Evolutionary conservation across 2,113 vertebrate genomes (phyloP), one percentile per base, ranked within the genome.

Genomic region (Athene cunicularia): DNA sequence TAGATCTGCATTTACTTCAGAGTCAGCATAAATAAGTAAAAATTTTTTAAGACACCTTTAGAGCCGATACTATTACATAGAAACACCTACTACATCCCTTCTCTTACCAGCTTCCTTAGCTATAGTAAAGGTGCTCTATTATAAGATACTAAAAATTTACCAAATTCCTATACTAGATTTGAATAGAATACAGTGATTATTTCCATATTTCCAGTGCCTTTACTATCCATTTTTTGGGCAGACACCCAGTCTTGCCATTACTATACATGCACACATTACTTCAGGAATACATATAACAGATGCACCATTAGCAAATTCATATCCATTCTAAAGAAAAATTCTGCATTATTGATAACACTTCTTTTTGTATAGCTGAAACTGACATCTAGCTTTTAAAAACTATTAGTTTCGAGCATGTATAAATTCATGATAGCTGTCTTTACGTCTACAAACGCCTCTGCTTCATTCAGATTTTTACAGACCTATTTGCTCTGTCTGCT

Each of bases 221-320:
- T 56, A 45, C 43, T 66, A n/a, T 15, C 10, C 41, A 13, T 72
- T 70, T 80, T 33, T 26, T 80, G 32, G 45, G 45, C 20, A 47
- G 45, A 37, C n/a, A 88, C 6, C 1, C 19, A 77, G 33, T 8
- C 50, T 59, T 92, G 14, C 11, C 59, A 77, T 27, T 43, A 53
- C 11, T 18, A 52, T 20, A 52, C 14, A 35, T 6, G 14, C 45
- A 33, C 9, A 9, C 0, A 0, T 41, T 56, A 33, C 55, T 70
- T 91, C 41, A 71, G 28, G 24, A 83, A 37, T 14, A 60, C 3
- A 15, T 19, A 14, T 4, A 45, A 62, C 8, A 53, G 45, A 50
- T 66, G 12, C 19, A 53, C 39, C 1, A 0, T 52, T 47, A 63
- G 26, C 30, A 59, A 49, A 6, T 67, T 62, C 41, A 49, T 27